phyloP scores from a whole-genome alignment of 2,888 invertebrate genomes.

The Stenolophus ochropezus region DNA sequence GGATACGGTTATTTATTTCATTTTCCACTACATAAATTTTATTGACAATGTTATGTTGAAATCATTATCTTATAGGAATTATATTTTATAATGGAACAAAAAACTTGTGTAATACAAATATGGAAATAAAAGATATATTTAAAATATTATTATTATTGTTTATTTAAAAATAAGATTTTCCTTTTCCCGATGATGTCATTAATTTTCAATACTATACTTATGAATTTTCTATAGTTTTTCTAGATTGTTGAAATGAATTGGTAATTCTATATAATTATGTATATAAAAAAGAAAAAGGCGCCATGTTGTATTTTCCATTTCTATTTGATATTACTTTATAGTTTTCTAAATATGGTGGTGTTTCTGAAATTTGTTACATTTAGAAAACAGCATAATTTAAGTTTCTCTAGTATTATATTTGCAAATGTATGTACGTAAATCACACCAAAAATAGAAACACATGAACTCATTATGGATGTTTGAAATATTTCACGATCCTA shows the following conservation, averaged over 20 bases:
- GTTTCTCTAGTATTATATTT: conserved; percentile 27
- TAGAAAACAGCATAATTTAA: conserved; percentile 28
- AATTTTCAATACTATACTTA: too few relatives aligned
- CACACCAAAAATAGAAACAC: conserved; percentile 21
- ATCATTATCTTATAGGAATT: background rate
- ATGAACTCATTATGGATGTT: conserved; percentile 14
- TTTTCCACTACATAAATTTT: background rate
- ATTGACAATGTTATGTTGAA: background rate
- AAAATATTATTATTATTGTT: too few relatives aligned
- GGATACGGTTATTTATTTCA: background rate
- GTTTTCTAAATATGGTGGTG: conserved; percentile 23
- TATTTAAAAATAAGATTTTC: too few relatives aligned
- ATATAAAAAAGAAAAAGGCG: background rate
- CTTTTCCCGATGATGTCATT: too few relatives aligned
- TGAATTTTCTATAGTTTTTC: too few relatives aligned
- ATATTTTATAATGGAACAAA: too few relatives aligned
- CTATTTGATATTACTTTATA: background rate
- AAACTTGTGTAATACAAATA: too few relatives aligned
- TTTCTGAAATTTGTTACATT: conserved; percentile 22
- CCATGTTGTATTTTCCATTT: background rate
- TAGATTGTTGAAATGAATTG: too few relatives aligned
- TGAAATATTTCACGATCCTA: conserved; percentile 7
- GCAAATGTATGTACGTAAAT: conserved; percentile 22
- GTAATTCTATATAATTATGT: too few relatives aligned
- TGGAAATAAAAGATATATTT: too few relatives aligned